Conservation (phyloP, 1,140 invertebrate genomes). For the Nautilus pompilius region DNA sequence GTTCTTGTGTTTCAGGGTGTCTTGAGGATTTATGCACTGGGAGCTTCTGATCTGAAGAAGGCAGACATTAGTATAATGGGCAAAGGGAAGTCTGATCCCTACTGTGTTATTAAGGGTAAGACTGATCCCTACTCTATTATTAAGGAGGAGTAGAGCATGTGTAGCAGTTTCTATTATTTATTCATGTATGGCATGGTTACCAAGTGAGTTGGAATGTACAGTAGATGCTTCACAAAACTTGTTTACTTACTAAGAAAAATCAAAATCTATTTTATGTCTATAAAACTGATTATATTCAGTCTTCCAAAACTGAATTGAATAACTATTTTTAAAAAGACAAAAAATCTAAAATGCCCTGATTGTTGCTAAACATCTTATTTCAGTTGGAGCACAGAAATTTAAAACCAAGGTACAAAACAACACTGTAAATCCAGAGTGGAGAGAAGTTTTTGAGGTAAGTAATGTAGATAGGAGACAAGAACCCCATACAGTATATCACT, state of each 20-base stretch:
- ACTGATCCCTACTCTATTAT: background rate
- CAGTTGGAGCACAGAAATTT: constrained; percentile 83
- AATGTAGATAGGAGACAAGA: too few species aligned
- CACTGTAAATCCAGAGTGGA: constrained; percentile 88
- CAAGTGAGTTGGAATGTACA: too few species aligned
- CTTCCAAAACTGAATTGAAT: background rate
- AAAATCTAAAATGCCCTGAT: too few species aligned
- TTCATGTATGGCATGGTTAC: too few species aligned
- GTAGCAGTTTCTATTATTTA: too few species aligned
- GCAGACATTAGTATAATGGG: constrained; percentile 75
- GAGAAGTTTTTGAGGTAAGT: constrained; percentile 49
- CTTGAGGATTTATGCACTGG: constrained; percentile 75
- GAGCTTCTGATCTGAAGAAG: constrained; percentile 89
- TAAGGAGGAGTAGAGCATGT: background rate
- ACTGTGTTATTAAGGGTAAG: constrained; percentile 65
- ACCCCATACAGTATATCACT: too few species aligned
- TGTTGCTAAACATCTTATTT: too few species aligned
- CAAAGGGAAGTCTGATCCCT: constrained; percentile 90
- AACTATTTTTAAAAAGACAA: background rate
- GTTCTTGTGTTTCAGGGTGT: constrained; percentile 39
- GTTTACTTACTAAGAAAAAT: too few species aligned
- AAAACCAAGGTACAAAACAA: constrained; percentile 87
- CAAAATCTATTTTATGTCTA: background rate
- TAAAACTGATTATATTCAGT: background rate
- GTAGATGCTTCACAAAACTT: too few species aligned